phyloP scores from a whole-genome alignment of 2,113 vertebrate genomes.

The Puntigrus tetrazona region DNA sequence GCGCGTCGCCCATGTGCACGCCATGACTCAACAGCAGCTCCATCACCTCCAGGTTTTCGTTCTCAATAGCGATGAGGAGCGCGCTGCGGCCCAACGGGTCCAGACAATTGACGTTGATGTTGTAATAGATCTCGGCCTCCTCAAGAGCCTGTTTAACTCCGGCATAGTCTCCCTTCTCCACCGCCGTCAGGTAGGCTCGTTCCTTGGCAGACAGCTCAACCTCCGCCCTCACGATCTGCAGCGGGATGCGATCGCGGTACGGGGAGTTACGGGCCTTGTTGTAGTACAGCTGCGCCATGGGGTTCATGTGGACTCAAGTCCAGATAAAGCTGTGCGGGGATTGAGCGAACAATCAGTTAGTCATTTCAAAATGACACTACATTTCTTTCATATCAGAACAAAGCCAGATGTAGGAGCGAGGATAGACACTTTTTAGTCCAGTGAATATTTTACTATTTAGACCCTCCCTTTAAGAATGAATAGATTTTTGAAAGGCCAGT shows the following conservation, averaged over 20 bases:
- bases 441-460: too few relatives aligned
- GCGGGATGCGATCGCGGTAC: conserved; percentile 92
- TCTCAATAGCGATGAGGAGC: conserved; percentile 97
- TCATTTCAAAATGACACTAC: not conserved
- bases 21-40: conserved; percentile 91
- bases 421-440: not conserved
- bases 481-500: not conserved
- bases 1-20: conserved; percentile 89
- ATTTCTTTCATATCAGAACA: not conserved
- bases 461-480: not conserved
- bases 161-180: conserved; percentile 97
- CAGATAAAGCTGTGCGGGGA: conserved; percentile 27
- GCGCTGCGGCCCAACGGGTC: conserved; percentile 95
- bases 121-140: conserved; percentile 97
- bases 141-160: conserved; percentile 91
- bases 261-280: conserved; percentile 94
- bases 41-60: conserved; percentile 98
- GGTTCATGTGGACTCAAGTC: conserved; percentile 67
- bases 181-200: conserved; percentile 91
- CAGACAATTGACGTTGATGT: conserved; percentile 98
- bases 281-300: conserved; percentile 97
- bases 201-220: conserved; percentile 91
- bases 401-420: not conserved
- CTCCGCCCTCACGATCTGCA: conserved; percentile 95
- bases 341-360: not conserved